Percentiles rank a stretch among this genome's conserved stretches.
phyloP scores from a whole-genome alignment of 1,140 invertebrate genomes.

The Heliconius congener region DNA sequence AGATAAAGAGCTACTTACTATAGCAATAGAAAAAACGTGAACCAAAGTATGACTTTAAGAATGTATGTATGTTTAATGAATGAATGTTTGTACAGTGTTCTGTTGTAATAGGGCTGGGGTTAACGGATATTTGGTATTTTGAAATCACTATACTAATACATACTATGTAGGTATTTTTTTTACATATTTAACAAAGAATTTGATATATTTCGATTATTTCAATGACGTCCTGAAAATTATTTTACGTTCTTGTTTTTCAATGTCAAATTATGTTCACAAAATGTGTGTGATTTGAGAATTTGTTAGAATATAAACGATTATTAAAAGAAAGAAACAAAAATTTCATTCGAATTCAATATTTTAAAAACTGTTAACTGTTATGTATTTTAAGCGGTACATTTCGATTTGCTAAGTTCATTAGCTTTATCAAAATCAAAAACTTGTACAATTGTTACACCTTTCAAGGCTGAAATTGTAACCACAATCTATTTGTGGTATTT shows the following conservation, averaged over 20 bases:
- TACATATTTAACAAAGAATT: not conserved
- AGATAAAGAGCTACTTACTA: not conserved
- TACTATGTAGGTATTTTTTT: not conserved
- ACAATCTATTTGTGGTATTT: conserved; percentile 1
- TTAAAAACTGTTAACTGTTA: not conserved
- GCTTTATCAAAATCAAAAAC: not conserved
- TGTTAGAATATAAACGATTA: too few species aligned
- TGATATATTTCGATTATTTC: not conserved
- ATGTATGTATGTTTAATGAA: not conserved
- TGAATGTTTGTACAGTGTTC: conserved; percentile 14
- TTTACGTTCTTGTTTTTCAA: not conserved
- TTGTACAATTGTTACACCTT: conserved; percentile 20
- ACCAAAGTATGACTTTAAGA: not conserved
- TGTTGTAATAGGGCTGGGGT: conserved; percentile 42
- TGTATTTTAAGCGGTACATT: not conserved
- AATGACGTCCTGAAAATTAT: not conserved
- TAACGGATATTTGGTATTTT: conserved; percentile 51
- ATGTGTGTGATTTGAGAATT: too few species aligned
- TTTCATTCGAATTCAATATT: not conserved
- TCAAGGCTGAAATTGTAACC: conserved; percentile 29
- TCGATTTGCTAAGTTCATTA: not conserved
- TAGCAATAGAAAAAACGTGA: not conserved
- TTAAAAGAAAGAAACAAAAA: too few species aligned
- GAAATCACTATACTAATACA: not conserved
- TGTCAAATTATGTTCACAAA: not conserved